These are phyloP conservation scores for Dynastes hyllus DNA, from an alignment of 2,888 invertebrate species.

Conservation along the genomic window DNA sequence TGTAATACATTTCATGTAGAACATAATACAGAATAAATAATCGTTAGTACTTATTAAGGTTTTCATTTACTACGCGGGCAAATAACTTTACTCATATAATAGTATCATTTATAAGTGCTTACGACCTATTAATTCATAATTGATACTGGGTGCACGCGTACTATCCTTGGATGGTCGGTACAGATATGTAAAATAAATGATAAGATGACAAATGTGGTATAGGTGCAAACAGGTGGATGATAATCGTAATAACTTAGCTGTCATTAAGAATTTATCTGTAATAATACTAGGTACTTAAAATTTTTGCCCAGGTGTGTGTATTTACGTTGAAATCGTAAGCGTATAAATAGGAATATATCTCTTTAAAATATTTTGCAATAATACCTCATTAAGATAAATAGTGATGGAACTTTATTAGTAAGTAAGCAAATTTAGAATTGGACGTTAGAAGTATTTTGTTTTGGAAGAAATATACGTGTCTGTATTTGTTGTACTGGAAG, in stretches of 20 bases:
- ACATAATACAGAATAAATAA: too few species aligned
- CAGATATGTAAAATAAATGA: conserved; percentile 32
- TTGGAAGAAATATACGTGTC: too few species aligned
- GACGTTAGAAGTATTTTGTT: not conserved
- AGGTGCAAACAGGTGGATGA: conserved; percentile 40
- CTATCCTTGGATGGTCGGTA: conserved; percentile 29
- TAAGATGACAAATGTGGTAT: conserved; percentile 10
- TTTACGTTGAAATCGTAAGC: conserved; percentile 18
- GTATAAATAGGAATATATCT: conserved; percentile 4
- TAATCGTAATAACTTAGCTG: conserved; percentile 40
- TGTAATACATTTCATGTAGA: too few species aligned
- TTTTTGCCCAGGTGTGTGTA: conserved; percentile 39
- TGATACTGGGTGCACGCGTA: conserved; percentile 21
- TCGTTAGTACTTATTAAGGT: not conserved
- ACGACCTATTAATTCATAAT: not conserved
- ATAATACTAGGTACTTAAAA: conserved; percentile 37
- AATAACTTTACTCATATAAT: too few species aligned
- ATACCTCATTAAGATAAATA: conserved; percentile 7
- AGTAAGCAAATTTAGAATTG: not conserved
- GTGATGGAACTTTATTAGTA: not conserved
- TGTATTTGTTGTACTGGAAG: too few species aligned
- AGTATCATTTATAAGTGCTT: not conserved
- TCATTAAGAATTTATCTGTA: conserved; percentile 34
- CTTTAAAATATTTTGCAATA: not conserved
- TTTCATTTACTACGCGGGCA: not conserved